Conservation (phyloP, 2,797 vertebrate species). For the Girardinus metallicus region DNA sequence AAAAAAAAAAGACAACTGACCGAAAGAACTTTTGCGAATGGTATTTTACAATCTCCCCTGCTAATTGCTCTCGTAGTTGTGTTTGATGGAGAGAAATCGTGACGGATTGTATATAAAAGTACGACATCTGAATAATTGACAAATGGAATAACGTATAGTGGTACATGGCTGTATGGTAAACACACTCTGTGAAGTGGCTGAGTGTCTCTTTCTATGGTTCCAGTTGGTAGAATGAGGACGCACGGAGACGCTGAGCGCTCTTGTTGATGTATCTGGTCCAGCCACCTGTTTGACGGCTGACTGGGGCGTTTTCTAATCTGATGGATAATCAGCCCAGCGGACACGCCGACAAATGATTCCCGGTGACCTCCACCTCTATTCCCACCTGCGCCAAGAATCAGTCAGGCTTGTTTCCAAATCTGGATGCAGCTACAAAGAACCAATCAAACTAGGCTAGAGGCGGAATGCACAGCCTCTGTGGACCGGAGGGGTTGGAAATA, state of each 20-base stretch:
- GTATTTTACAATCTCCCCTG: neutral
- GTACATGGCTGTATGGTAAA: neutral
- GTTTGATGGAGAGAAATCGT: neutral
- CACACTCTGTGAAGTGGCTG: neutral
- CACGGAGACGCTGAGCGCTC: conserved; percentile 47
- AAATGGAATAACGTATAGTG: no score
- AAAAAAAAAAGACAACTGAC: neutral
- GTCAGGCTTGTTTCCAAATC: conserved; percentile 14
- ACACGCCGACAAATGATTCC: conserved; percentile 74
- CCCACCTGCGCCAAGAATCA: conserved; percentile 20
- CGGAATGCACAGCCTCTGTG: neutral
- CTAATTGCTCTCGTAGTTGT: neutral
- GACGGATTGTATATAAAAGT: neutral
- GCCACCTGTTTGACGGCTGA: conserved; percentile 71
- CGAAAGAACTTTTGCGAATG: neutral
- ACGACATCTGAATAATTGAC: neutral
- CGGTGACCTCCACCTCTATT: conserved; percentile 27
- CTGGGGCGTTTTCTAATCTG: conserved; percentile 79
- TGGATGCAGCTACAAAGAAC: conserved; percentile 13
- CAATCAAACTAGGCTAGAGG: neutral
- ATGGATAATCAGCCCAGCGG: conserved; percentile 79
- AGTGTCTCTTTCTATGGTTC: neutral
- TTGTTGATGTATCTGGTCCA: conserved; percentile 65
- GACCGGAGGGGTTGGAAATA: neutral
- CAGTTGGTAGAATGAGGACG: neutral